Evolutionary conservation across 2,113 vertebrate species (phyloP).

Genomic region (Phrynosoma blainvillii): DNA sequence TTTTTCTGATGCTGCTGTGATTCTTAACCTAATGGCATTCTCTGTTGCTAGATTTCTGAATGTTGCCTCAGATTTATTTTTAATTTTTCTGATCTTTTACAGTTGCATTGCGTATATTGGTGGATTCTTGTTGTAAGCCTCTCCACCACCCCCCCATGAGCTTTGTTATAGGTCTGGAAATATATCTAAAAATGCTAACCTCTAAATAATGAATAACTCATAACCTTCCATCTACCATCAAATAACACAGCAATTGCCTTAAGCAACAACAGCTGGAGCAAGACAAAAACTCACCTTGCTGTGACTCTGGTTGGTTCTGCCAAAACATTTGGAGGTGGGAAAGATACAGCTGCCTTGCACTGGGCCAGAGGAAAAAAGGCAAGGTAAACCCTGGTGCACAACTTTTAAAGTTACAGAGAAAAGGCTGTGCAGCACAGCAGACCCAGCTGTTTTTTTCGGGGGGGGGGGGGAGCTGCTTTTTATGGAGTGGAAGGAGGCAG

Average conservation of each 20-base stretch:
- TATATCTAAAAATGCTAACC: background rate
- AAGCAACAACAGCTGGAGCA: background rate
- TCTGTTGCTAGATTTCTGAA: background rate
- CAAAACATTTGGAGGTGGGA: background rate
- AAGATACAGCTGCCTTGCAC: background rate
- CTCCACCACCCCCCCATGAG: background rate
- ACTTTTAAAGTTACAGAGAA: constrained; percentile 14
- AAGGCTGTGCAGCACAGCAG: background rate
- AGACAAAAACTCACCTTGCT: background rate
- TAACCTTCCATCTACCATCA: background rate
- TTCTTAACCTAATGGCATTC: background rate
- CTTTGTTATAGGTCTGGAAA: background rate
- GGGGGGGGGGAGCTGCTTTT: background rate
- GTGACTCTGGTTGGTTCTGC: background rate
- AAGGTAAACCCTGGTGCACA: background rate
- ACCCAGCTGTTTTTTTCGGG: background rate
- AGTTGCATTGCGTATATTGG: background rate
- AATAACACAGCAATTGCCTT: background rate
- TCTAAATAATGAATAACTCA: background rate
- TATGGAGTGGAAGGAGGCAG: background rate
- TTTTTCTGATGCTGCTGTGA: background rate
- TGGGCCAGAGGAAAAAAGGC: background rate
- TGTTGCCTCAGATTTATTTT: background rate
- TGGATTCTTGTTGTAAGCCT: background rate
- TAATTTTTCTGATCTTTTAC: background rate